Percentiles rank a stretch among this genome's conserved stretches.
Evolutionary conservation across 2,113 vertebrate species (phyloP).

Genomic region (Gallinago undulata): DNA sequence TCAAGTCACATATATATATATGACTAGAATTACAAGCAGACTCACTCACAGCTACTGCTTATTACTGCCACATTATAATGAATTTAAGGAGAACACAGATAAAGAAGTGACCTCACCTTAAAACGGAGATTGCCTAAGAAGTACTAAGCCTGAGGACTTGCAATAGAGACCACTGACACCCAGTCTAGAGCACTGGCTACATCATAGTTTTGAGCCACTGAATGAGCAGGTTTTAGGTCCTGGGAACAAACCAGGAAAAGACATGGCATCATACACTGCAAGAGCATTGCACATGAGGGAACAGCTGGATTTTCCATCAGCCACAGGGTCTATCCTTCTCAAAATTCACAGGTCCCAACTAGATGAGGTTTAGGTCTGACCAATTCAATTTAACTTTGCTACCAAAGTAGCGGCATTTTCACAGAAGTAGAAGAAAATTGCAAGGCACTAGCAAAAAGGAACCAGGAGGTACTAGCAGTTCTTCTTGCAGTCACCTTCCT

Average conservation of each 20-base stretch:
- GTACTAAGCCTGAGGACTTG: background rate
- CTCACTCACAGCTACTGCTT: background rate
- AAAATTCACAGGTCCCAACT: background rate
- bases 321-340: background rate
- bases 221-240: background rate
- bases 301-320: background rate
- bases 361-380: background rate
- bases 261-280: accelerated
- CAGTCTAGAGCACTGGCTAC: background rate
- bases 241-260: background rate
- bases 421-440: background rate
- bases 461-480: background rate
- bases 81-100: background rate
- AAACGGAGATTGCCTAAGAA: background rate
- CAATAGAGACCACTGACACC: background rate
- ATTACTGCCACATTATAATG: accelerated
- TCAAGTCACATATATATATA: background rate
- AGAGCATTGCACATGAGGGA: background rate
- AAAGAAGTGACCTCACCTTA: background rate
- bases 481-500: background rate
- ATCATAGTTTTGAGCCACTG: background rate
- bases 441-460: background rate
- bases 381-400: background rate
- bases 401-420: background rate
- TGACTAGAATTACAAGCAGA: background rate